Base-by-base conservation (phyloP, 2,113 vertebrate genomes). In the Halichoerus grypus region DNA sequence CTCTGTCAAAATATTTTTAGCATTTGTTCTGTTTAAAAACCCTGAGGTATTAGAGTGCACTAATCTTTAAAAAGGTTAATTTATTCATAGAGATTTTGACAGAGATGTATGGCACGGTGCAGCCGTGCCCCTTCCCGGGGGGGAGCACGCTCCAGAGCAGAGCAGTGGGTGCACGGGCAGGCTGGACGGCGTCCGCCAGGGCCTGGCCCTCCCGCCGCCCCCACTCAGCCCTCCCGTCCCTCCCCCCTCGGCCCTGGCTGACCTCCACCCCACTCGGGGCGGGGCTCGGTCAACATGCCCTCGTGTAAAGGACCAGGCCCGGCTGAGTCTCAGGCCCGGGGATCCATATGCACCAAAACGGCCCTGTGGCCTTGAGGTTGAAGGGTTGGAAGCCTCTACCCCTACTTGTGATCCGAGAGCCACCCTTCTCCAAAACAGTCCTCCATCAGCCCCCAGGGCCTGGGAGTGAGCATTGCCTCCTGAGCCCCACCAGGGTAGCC, bases 1-100 rank as follows among this genome's bases (percentile, higher is more conserved):
- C 98, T 99, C 99, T 99, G 99, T 99, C 99, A 99, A 99, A 98
- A 99, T 98, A 83, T 99, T 99, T 99, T 99, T 99, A 98, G 99
- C 99, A 98, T 99, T 99, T 99, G 99, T 98, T 99, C 99, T 99
- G 99, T 99, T 99, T 99, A 39, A 91, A 99, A 99, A 99, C 99
- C 99, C 99, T 97, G 99, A 99, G 99, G 99, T 99, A 99, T 99
- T 99, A 99, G 99, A 99, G 99, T 99, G 99, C 99, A 99, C 99
- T 99, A 99, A 99, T 99, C 99, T 99, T 99, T 99, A 99, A 99
- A 99, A 99, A 99, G 99, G 99, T 99, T 99, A 99, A 99, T 99
- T 99, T 99, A 99, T 99, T 99, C 99, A 99, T 99, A 99, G 99
- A 99, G 99, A 99, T 99, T 99, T 99, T 99, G 99, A 99, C 99